Base-by-base conservation (phyloP, 2,113 vertebrate species). In the Charadrius vociferus region DNA sequence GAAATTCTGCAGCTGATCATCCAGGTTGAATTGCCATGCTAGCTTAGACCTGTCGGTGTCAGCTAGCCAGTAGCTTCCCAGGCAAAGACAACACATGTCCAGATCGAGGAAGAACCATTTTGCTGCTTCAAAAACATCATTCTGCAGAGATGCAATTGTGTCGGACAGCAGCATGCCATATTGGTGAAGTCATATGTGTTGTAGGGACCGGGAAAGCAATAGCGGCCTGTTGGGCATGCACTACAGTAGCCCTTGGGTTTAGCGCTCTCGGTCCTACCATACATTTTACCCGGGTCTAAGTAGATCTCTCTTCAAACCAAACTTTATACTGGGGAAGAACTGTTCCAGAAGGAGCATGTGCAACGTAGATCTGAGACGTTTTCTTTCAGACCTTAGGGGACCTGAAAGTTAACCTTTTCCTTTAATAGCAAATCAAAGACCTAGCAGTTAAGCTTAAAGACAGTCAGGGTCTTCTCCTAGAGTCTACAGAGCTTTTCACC, bases 161-260 rank as follows among this genome's bases (percentile, higher is more conserved):
- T 6, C 37, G 53, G 45, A 19, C 2, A 12, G 22, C 29, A 59
- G 27, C 3, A 1, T 14, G 34, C 21, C 1, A 0, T 12, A 7
- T 1, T 30, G 5, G 59, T 45, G 23, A 67, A 39, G 61, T 39
- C 41, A 0, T 14, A 3, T 1, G 7, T 34, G 37, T 37, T 13
- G 1, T 1, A 34, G 26, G 18, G 53, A 32, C 7, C 12, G 16
- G 9, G 36, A 56, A 16, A 36, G 22, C 63, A n/a, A 2, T 14
- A 10, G 10, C 1, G 3, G 34, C 3, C 5, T 15, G 20, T 22
- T 41, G 43, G 43, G 6, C 11, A 10, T 3, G 37, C 9, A 3
- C 17, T 49, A 3, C 30, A 41, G 34, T 2, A 29, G 17, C 14
- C 23, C 10, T 41, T 14, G 41, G 7, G 17, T 92, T 62, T 43